These are phyloP conservation scores for Acanthosepion esculentum DNA, from an alignment of 2,888 invertebrate species.

Conservation along the genomic window DNA sequence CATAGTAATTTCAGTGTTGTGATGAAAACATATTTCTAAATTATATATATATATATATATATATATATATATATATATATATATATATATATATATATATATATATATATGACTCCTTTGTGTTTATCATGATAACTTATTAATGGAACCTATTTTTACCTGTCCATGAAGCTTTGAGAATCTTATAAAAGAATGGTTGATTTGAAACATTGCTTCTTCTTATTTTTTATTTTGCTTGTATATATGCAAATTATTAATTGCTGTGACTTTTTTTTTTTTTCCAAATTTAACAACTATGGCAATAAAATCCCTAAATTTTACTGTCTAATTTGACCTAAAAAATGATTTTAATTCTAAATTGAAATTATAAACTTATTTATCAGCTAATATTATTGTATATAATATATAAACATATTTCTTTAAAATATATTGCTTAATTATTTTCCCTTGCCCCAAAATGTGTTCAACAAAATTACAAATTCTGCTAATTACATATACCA, in stretches of 20 bases:
- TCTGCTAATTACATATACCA: background rate
- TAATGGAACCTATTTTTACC: background rate
- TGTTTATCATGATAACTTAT: background rate
- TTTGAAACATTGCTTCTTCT: background rate
- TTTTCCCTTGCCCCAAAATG: background rate
- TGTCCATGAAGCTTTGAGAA: conserved; percentile 33
- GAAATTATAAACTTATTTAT: background rate
- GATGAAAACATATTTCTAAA: too few relatives aligned
- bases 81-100: background rate
- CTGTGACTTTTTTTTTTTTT: background rate
- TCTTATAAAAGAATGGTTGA: background rate
- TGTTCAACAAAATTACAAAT: background rate
- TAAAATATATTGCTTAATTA: background rate
- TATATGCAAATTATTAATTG: background rate
- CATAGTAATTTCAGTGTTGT: too few relatives aligned
- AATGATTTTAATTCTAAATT: background rate
- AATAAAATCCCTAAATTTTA: background rate
- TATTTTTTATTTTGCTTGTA: conserved; percentile 5
- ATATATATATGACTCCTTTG: background rate
- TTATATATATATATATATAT: background rate
- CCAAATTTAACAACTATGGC: background rate
- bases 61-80: background rate
- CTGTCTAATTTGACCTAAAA: background rate
- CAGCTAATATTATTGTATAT: background rate
- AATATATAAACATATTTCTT: background rate